A percentile compares a stretch with the other conserved stretches of the same genome.
Conservation (phyloP, 2,888 invertebrate species). For the Sarcophaga caerulescens region DNA sequence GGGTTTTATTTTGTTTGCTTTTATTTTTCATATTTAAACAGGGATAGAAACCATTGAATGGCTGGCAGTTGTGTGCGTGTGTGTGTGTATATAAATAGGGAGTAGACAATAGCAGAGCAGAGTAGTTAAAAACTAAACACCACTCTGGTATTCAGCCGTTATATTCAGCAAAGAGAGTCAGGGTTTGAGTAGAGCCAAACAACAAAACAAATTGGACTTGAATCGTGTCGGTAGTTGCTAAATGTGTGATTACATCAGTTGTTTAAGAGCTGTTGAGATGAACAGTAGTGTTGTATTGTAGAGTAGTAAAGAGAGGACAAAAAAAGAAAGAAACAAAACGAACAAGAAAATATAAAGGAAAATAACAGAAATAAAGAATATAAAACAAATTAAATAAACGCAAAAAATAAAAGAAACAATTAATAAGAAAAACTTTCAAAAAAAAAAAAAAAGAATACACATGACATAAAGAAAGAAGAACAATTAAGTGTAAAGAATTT, state of each 20-base stretch:
- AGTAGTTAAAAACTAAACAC: conserved; percentile 34
- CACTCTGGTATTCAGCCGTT: conserved; percentile 56
- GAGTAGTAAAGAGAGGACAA: not conserved
- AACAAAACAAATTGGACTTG: conserved; percentile 68
- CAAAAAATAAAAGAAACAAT: conserved; percentile 11
- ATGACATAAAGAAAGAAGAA: conserved; percentile 34
- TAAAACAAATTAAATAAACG: conserved; percentile 24
- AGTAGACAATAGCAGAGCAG: conserved; percentile 39
- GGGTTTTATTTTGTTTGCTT: not conserved
- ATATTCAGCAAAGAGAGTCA: conserved; percentile 67
- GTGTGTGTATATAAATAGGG: conserved; percentile 9
- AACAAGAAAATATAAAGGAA: conserved; percentile 46
- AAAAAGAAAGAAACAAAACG: conserved; percentile 51
- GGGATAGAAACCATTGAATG: not conserved
- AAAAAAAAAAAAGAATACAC: too few species aligned
- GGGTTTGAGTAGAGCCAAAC: conserved; percentile 36
- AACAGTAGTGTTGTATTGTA: conserved; percentile 66
- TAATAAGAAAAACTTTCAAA: conserved; percentile 10
- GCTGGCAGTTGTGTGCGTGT: too few species aligned
- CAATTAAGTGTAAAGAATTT: conserved; percentile 9
- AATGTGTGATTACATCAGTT: conserved; percentile 76
- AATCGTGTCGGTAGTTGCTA: conserved; percentile 75
- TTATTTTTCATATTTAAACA: not conserved
- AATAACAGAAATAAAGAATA: conserved; percentile 54
- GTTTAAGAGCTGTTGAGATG: conserved; percentile 75